Base-by-base conservation (phyloP, 1,140 invertebrate species). In the Leucophenga varia region DNA sequence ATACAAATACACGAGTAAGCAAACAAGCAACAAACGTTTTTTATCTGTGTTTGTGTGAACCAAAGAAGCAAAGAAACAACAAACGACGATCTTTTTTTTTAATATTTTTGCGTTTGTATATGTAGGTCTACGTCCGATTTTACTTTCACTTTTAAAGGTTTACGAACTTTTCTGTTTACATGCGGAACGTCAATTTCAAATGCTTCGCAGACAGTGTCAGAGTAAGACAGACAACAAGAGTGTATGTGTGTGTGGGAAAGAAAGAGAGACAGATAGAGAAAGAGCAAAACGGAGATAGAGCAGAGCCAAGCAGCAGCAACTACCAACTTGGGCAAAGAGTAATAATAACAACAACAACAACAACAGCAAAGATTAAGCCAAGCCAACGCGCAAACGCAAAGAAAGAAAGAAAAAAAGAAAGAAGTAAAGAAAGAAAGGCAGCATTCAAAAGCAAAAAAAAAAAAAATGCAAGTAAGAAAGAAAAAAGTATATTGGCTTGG, bases 131-230 rank as follows among this genome's bases (percentile, higher is more conserved):
- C 57, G 69, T 72, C 64, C 69, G 69, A 70, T 70, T 64, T 64
- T 72, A 72, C 69, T 72, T 72, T 72, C 69, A 72, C 69, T 72
- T 72, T 72, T 72, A 70, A 72, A 72, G 69, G 69, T 72, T 59
- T 72, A 72, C 69, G 69, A 72, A 72, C 69, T 72, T 72, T 72
- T 72, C 55, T 69, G 64, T 72, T 72, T 72, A 72, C 68, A 72
- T 60, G 61, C 59, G 31, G 17, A 10, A 14, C 37, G 7, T 9
- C 37, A 5, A 49, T 43, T 48, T 60, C 58, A 60, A 60, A 60
- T 59, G 58, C 53, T 49, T 54, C 39, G 22, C 34, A 49, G 43
- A 54, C 43, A 50, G n/a, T n/a, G n/a, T n/a, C n/a, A n/a, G n/a
- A n/a, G n/a, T n/a, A n/a, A n/a, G n/a, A n/a, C n/a, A n/a, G n/a